Percentiles rank a stretch among this genome's conserved stretches.
phyloP scores from a whole-genome alignment of 2,888 invertebrate genomes.

The Drosophila sordidula region DNA sequence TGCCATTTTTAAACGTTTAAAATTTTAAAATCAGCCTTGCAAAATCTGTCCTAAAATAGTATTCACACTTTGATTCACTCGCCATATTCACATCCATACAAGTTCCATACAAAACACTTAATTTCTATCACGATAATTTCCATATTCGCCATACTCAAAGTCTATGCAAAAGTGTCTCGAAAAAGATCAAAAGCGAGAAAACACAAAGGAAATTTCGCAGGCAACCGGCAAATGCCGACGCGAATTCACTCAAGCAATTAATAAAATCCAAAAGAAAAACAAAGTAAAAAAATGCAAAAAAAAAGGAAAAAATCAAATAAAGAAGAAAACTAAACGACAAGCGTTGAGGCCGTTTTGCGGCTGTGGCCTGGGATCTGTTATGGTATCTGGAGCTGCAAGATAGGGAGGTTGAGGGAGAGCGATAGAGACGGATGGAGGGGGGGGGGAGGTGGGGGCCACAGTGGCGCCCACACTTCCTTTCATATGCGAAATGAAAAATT shows the following conservation, averaged over 20 bases:
- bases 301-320: conserved; percentile 17
- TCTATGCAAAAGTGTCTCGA: conserved; percentile 42
- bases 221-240: conserved; percentile 61
- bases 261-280: conserved; percentile 67
- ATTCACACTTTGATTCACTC: conserved; percentile 1
- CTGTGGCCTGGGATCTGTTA: conserved; percentile 44
- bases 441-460: conserved; percentile 6
- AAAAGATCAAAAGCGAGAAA: conserved; percentile 69
- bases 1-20: too few relatives aligned
- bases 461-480: conserved; percentile 79
- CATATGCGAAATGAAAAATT: conserved; percentile 79
- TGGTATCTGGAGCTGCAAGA: conserved; percentile 17
- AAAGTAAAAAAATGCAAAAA: conserved; percentile 21
- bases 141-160: conserved; percentile 41
- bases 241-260: conserved; percentile 76
- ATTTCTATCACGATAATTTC: conserved; percentile 39
- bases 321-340: conserved; percentile 63
- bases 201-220: conserved; percentile 61
- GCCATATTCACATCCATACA: conserved; percentile 1
- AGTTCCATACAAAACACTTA: conserved; percentile 24
- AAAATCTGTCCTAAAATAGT: not conserved
- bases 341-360: conserved; percentile 61
- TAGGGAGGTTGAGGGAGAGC: not conserved
- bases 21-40: too few relatives aligned
- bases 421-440: not conserved